phyloP scores from a whole-genome alignment of 2,797 vertebrate genomes.

The Acropternis orthonyx region DNA sequence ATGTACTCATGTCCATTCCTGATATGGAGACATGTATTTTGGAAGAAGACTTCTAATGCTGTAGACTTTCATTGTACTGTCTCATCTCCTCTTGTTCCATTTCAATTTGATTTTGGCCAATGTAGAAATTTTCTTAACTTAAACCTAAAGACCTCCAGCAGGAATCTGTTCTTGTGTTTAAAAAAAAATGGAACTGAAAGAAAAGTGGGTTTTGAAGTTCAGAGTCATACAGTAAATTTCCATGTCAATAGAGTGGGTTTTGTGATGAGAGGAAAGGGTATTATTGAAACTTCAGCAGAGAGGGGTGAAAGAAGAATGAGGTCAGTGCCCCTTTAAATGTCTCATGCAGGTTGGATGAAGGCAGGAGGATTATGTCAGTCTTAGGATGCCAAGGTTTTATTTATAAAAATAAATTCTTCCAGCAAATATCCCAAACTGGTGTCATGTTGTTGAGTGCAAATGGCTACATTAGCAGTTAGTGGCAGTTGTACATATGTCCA shows the following conservation, averaged over 20 bases:
- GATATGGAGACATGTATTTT: not conserved
- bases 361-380: not conserved
- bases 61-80: not conserved
- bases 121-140: not conserved
- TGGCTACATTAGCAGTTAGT: slow-evolving; percentile 30
- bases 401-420: slow-evolving; percentile 42
- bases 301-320: not conserved
- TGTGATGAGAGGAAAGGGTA: not conserved
- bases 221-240: not conserved
- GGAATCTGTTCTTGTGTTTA: not conserved
- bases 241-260: not conserved
- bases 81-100: not conserved
- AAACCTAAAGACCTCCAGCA: not conserved
- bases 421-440: slow-evolving; percentile 6
- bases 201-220: not conserved
- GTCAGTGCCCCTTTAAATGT: not conserved
- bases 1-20: not conserved
- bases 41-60: not conserved
- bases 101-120: not conserved
- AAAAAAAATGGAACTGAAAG: not conserved
- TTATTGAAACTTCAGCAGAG: not conserved
- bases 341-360: not conserved
- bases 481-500: not conserved
- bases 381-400: slow-evolving; percentile 20
- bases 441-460: slow-evolving; percentile 16